These are phyloP conservation scores for Pterocles orientalis DNA, from an alignment of 2,113 vertebrate species.

Conservation along the genomic window DNA sequence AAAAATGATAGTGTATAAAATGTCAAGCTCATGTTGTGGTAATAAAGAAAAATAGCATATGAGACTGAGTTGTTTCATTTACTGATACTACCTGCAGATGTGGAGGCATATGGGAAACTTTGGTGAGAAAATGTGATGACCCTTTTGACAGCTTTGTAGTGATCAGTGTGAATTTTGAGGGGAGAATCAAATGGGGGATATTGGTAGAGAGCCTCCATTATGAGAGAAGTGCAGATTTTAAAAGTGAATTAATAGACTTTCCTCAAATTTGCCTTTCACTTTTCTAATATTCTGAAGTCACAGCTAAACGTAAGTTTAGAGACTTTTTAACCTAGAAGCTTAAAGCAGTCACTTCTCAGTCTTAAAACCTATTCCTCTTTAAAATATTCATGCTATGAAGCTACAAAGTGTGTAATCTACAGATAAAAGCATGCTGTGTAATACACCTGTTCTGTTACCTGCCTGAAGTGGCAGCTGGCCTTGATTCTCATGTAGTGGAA, in stretches of 20 bases:
- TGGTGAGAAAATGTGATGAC: neutral
- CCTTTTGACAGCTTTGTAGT: neutral
- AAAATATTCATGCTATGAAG: rapidly evolving
- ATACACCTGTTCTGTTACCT: neutral
- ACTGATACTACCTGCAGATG: neutral
- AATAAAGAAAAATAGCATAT: neutral
- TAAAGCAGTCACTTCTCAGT: neutral
- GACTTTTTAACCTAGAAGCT: neutral
- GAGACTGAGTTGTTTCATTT: neutral
- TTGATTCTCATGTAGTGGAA: neutral
- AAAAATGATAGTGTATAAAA: neutral
- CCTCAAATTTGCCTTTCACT: neutral
- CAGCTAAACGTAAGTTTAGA: neutral
- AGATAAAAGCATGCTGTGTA: neutral
- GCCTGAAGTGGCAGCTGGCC: neutral
- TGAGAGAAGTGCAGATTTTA: neutral
- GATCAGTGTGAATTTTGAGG: neutral
- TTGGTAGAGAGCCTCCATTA: neutral
- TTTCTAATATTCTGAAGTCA: neutral
- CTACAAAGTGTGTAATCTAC: neutral
- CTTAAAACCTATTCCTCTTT: neutral
- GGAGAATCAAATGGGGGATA: neutral
- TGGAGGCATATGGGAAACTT: neutral
- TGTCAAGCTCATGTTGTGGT: neutral
- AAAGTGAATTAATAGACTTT: neutral